These are phyloP conservation scores for Eledone cirrhosa DNA, from an alignment of 2,888 invertebrate species.

Conservation along the genomic window DNA sequence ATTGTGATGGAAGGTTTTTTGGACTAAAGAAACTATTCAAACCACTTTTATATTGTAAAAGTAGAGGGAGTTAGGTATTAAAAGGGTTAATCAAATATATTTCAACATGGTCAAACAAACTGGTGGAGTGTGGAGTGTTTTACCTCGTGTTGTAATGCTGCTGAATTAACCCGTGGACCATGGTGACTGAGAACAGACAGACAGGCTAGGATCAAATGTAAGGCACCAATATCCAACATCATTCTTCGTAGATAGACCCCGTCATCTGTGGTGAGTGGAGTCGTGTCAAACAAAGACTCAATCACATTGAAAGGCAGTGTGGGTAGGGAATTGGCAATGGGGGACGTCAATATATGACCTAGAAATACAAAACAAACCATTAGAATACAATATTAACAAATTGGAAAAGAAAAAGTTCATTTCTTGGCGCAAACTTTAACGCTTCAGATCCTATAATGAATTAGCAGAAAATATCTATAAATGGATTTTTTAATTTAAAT, in stretches of 20 bases:
- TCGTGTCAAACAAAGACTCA: constrained; percentile 78
- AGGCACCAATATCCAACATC: constrained; percentile 84
- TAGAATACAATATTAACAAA: too few species aligned
- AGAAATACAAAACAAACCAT: constrained; percentile 43
- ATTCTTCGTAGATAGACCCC: constrained; percentile 79
- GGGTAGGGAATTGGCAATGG: constrained; percentile 75
- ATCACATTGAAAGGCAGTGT: constrained; percentile 79
- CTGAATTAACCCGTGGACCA: constrained; percentile 59
- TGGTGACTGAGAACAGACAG: constrained; percentile 84
- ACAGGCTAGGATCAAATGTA: constrained; percentile 85
- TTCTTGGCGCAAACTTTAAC: too few species aligned
- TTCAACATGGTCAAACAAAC: too few species aligned
- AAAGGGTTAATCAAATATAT: too few species aligned
- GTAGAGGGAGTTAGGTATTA: too few species aligned
- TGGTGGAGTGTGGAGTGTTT: background rate
- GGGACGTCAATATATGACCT: constrained; percentile 76
- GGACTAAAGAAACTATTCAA: too few species aligned
- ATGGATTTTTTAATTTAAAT: too few species aligned
- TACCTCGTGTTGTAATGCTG: constrained; percentile 67
- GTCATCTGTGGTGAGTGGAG: constrained; percentile 79
- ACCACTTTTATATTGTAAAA: too few species aligned
- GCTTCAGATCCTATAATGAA: too few species aligned
- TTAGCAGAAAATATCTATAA: too few species aligned
- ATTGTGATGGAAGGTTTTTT: too few species aligned
- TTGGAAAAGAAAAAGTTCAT: too few species aligned